Evolutionary conservation across 2,888 invertebrate species (phyloP), one percentile per base, ranked within the genome.

Genomic region (Altica lythri): DNA sequence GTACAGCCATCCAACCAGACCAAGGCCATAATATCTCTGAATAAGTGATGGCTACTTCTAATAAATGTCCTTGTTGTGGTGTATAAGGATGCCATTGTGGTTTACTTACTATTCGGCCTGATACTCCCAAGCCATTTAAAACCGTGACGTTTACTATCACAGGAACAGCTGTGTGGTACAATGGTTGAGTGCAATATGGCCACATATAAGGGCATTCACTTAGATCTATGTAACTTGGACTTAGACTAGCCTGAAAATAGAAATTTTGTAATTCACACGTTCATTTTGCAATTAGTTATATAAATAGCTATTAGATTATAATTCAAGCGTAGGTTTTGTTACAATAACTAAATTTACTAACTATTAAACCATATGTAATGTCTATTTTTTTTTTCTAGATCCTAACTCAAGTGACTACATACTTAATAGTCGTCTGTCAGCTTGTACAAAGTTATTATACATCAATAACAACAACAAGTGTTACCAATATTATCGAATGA

Each of bases 171-270:
- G 90, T 88, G 74, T 88, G 85, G 78, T 94, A 97, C 34, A 97
- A 76, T 1, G 96, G 94, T 76, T 97, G 97, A 1, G 94, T 93
- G 75, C 95, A 97, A 69, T 96, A 97, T 0, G 97, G 97, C 96
- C 96, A 98, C 95, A 96, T 95, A 76, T 96, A 98, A 63, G 93
- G 94, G 68, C 93, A 93, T 72, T 96, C 95, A 0, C 92, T 94
- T 60, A 95, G 82, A 75, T 97, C 97, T 62, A 98, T 85, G 75
- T 95, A 95, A 63, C 91, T 88, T 1, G 88, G 88, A 63, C 86
- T 85, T 8, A 88, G 75, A 30, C 82, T 86, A 9, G 84, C 84
- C 73, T 75, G 56, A n/a, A 72, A 71, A 35, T 2, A 43, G 6
- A 51, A 27, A 18, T 30, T 17, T 38, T 35, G 12, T n/a, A n/a